Percentiles rank a stretch among this genome's conserved stretches.
phyloP scores from a whole-genome alignment of 2,888 invertebrate species.

The Geotrupes spiniger region DNA sequence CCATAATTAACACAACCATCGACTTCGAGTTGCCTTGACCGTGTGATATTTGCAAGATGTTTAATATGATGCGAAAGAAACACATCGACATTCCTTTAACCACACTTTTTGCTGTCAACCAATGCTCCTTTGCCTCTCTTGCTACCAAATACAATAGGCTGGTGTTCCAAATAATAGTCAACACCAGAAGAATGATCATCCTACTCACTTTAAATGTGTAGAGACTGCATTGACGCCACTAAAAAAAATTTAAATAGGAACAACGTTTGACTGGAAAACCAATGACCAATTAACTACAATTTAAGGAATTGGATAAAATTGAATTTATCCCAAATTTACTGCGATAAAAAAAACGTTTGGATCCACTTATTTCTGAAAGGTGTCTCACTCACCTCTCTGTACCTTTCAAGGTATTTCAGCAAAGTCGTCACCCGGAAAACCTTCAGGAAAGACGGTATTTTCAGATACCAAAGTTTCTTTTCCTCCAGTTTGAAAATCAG shows the following conservation, averaged over 20 bases:
- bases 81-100: conserved; percentile 1
- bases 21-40: conserved; percentile 1
- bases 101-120: conserved; percentile 8
- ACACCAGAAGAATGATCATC: conserved; percentile 13
- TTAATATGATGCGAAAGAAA: conserved; percentile 4
- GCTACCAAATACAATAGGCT: conserved; percentile 10
- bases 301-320: no score
- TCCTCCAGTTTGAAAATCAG: conserved; percentile 11
- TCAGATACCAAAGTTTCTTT: conserved; percentile 30
- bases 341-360: no score
- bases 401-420: conserved; percentile 35
- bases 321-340: no score
- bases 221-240: conserved; percentile 20
- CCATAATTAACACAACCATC: neutral
- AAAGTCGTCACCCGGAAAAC: conserved; percentile 40
- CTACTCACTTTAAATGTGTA: conserved; percentile 23
- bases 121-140: neutral
- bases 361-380: neutral
- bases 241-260: conserved; percentile 2
- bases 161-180: conserved; percentile 22
- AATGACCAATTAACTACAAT: no score
- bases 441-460: conserved; percentile 37
- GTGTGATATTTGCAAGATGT: conserved; percentile 5
- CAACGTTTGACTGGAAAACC: no score
- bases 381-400: conserved; percentile 37